Base-by-base conservation (phyloP, 2,888 invertebrate species). In the Acrobasis consociella region DNA sequence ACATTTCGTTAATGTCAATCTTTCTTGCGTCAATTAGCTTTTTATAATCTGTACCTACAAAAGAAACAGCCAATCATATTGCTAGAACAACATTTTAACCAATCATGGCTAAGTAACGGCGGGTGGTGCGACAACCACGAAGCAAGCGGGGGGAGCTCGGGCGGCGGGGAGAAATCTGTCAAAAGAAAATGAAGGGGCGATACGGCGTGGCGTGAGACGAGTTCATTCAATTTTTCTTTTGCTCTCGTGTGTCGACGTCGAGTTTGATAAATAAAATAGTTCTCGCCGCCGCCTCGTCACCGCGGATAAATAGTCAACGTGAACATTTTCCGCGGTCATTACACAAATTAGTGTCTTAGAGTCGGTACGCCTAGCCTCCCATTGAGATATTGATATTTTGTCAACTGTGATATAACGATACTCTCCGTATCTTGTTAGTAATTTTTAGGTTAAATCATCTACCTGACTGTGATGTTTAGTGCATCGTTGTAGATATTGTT, bases 371-470 rank as follows among this genome's bases (percentile, higher is more conserved):
- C 76, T 83, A 70, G 73, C 80, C 78, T 77, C 78, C 80, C 82
- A 71, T 72, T 73, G 76, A 78, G 79, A 79, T 82, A 84, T 86
- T 86, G 86, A 80, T 86, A 86, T 86, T 82, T 84, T 78, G 82
- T 82, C 84, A 83, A 85, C 88, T 90, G 91, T 90, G 91, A 88
- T 91, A 89, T 83, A 89, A 86, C 82, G 80, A 81, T 80, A 82
- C 78, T 67, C 75, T 78, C 73, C 75, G 77, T 84, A 82, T 82
- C 83, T 82, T 80, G 78, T 77, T 81, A 71, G 75, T 77, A 78
- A 77, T 81, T 86, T 87, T 81, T 86, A 89, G 89, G 89, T 89
- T 88, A 89, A 84, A 81, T 80, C 77, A 78, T 80, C 68, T 69
- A 77, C 78, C 85, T 22, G 22, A 22, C 22, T 90, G 91, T 89